Conservation (phyloP, 2,888 invertebrate genomes). For the Tiphia femorata region DNA sequence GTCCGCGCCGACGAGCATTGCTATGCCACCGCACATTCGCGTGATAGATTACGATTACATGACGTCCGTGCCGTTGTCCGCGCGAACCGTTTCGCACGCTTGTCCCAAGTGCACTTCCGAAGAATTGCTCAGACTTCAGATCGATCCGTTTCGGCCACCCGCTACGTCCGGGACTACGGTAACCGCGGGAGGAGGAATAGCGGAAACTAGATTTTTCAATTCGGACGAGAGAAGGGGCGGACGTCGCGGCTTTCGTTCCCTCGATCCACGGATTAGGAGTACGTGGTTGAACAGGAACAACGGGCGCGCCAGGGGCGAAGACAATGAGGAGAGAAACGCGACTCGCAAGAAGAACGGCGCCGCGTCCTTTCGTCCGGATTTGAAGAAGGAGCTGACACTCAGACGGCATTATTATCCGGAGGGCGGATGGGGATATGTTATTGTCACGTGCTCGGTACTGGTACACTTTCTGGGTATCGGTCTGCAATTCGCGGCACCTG, state of each 20-base stretch:
- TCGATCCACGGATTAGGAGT: constrained; percentile 28
- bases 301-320: constrained; percentile 28
- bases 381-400: constrained; percentile 65
- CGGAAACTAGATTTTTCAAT: not conserved
- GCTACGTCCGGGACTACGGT: not conserved
- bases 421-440: constrained; percentile 90
- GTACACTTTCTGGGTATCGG: constrained; percentile 84
- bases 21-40: constrained; percentile 38
- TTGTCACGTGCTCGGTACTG: constrained; percentile 79
- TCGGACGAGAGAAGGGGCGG: not conserved
- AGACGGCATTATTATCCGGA: constrained; percentile 87
- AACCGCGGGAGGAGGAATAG: not conserved
- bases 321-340: constrained; percentile 20
- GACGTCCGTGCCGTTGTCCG: constrained; percentile 5
- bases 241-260: not conserved
- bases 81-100: constrained; percentile 37
- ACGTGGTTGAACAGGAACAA: constrained; percentile 36
- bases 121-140: constrained; percentile 41
- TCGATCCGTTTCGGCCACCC: constrained; percentile 50
- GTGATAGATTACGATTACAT: constrained; percentile 45
- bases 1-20: not conserved
- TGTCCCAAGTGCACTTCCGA: constrained; percentile 56
- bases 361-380: constrained; percentile 33
- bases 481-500: constrained; percentile 74
- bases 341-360: constrained; percentile 19